Percentiles rank a stretch among this genome's conserved stretches.
These are phyloP conservation scores for Hirtodrosophila histrioides DNA, from an alignment of 2,888 invertebrate species.

Conservation along the genomic window DNA sequence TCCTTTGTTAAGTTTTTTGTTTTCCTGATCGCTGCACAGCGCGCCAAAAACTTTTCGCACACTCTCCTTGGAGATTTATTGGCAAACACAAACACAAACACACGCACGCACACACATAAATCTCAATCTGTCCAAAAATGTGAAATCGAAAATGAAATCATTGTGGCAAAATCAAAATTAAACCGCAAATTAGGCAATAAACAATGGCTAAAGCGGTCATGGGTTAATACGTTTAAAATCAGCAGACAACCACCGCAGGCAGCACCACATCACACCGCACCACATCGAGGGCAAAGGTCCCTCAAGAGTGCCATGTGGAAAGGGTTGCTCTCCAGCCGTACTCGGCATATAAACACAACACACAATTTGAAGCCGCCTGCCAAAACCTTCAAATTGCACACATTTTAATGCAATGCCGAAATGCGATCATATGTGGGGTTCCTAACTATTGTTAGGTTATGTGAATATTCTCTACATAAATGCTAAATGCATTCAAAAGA, in stretches of 20 bases:
- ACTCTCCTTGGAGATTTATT: slow-evolving; percentile 52
- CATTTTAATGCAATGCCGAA: slow-evolving; percentile 11
- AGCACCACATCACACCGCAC: background rate
- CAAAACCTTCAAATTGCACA: slow-evolving; percentile 22
- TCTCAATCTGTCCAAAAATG: slow-evolving; percentile 68
- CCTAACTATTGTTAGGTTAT: too few species aligned
- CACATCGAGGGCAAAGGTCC: slow-evolving; percentile 20
- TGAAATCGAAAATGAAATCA: slow-evolving; percentile 51
- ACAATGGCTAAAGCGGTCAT: slow-evolving; percentile 75
- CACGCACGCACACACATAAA: slow-evolving; percentile 49
- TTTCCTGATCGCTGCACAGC: slow-evolving; percentile 52
- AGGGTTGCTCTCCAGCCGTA: slow-evolving; percentile 48
- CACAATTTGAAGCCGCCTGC: background rate
- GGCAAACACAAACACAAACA: slow-evolving; percentile 33
- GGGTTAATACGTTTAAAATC: slow-evolving; percentile 75
- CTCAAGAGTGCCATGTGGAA: slow-evolving; percentile 8
- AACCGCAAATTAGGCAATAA: slow-evolving; percentile 75
- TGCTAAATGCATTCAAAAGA: too few species aligned
- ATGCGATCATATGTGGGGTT: too few species aligned
- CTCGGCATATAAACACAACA: slow-evolving; percentile 19
- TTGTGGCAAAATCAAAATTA: slow-evolving; percentile 65
- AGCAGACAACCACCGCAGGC: slow-evolving; percentile 40
- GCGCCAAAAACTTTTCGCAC: slow-evolving; percentile 46
- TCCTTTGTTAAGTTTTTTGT: background rate
- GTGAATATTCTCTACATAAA: too few species aligned